Percentiles rank a stretch among this genome's conserved stretches.
Evolutionary conservation across 2,797 vertebrate species (phyloP).

Genomic region (Sebastes taczanowskii): DNA sequence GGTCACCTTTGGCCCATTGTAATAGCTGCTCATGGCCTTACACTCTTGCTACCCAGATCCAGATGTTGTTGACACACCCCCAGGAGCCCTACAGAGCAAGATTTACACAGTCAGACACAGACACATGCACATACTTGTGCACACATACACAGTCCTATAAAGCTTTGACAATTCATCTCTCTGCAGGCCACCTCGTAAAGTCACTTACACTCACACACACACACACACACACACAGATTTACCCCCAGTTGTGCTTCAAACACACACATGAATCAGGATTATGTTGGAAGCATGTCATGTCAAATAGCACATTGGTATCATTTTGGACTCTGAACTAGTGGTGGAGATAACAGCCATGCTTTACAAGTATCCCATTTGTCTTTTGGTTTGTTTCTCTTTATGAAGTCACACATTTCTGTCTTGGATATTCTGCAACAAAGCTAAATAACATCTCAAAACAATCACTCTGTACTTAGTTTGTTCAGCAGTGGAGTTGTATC

Average conservation of each 20-base stretch:
- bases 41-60: constrained; percentile 50
- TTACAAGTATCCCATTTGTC: neutral
- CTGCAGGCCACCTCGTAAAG: constrained; percentile 16
- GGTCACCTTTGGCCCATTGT: constrained; percentile 65
- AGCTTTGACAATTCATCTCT: constrained; percentile 21
- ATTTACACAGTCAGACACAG: constrained; percentile 38
- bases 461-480: neutral
- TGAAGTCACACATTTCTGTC: neutral
- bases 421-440: neutral
- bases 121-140: neutral
- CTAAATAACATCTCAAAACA: neutral
- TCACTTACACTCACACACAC: neutral
- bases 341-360: neutral
- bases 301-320: constrained; percentile 8
- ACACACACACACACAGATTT: neutral
- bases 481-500: constrained; percentile 5
- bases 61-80: constrained; percentile 68
- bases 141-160: neutral
- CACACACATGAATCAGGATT: constrained; percentile 18
- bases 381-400: neutral
- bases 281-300: neutral
- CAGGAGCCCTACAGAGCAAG: constrained; percentile 32
- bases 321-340: constrained; percentile 6
- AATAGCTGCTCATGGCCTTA: constrained; percentile 59
- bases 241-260: constrained; percentile 21